phyloP scores from a whole-genome alignment of 2,113 vertebrate genomes.

The Recurvirostra avosetta region DNA sequence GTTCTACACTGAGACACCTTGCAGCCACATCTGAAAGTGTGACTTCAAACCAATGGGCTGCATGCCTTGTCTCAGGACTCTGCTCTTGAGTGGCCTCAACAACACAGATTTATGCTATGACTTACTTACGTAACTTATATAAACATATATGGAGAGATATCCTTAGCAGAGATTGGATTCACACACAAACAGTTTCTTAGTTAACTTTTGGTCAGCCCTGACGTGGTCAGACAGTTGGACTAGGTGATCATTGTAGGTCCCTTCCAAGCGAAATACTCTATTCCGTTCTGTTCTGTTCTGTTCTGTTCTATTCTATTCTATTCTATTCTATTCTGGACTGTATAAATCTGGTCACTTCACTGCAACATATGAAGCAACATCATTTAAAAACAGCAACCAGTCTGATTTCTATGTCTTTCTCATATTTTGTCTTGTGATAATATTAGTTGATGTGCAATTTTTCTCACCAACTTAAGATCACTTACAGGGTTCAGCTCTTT shows the following conservation, averaged over 20 bases:
- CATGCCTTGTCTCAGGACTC: neutral
- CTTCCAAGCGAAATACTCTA: neutral
- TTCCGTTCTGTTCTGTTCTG: neutral
- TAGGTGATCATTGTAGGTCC: neutral
- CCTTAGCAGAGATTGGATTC: neutral
- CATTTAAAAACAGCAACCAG: neutral
- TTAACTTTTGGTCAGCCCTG: neutral
- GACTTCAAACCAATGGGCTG: neutral
- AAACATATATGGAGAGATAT: neutral
- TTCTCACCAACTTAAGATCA: neutral
- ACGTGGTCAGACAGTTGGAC: neutral
- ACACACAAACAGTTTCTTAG: neutral
- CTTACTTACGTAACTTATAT: neutral
- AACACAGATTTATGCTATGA: neutral
- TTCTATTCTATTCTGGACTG: neutral
- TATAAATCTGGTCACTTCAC: neutral
- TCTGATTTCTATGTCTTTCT: neutral
- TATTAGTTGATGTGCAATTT: neutral
- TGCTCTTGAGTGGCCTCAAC: neutral
- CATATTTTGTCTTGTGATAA: neutral
- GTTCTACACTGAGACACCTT: neutral
- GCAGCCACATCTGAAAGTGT: neutral
- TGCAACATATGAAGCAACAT: neutral
- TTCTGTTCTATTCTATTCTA: neutral
- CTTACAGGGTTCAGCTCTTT: neutral